Evolutionary conservation across 2,888 invertebrate species (phyloP), one percentile per base, ranked within the genome.

Genomic region (Diogma glabrata): DNA sequence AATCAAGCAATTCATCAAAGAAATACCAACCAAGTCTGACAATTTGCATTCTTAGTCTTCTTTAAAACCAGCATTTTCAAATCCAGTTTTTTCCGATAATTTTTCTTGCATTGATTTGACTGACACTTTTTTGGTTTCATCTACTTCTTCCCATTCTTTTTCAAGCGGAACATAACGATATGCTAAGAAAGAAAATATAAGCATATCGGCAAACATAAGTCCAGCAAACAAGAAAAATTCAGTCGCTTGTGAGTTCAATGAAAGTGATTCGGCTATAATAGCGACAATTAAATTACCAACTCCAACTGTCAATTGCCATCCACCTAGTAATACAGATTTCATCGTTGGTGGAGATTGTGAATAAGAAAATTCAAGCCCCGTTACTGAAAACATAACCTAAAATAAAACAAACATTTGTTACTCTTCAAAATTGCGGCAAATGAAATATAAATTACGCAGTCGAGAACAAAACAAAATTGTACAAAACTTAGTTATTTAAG

Each of bases 271-370:
- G 14, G 92, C 88, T 23, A 97, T 81, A 48, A 93, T 79, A 26
- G 94, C 84, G 1, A 96, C 95, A 51, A 99, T 82, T 4, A 96
- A 71, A 69, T 96, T 96, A 36, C 97, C 97, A 62, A 95, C 77
- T 0, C 95, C 92, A 0, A 89, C 87, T 0, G 95, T 94, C 51
- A 97, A 71, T n/a, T 94, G 74, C 91, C 95, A 97, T 7, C 84
- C 80, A 0, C 96, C 91, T 67, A 88, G 87, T 48, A 97, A 67
- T 1, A 99, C 85, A 0, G 95, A 90, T 68, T 96, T 97, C 95
- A 99, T 95, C 55, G 82, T 82, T 2, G 57, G 47, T 2, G 83
- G 81, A 6, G 84, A 80, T 75, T 77, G 78, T 1, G 81, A 74
- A 61, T 81, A 86, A 3, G 82, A 79, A 64, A 85, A 85, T 57